phyloP scores from a whole-genome alignment of 1,140 invertebrate species.

The Pinna nobilis region DNA sequence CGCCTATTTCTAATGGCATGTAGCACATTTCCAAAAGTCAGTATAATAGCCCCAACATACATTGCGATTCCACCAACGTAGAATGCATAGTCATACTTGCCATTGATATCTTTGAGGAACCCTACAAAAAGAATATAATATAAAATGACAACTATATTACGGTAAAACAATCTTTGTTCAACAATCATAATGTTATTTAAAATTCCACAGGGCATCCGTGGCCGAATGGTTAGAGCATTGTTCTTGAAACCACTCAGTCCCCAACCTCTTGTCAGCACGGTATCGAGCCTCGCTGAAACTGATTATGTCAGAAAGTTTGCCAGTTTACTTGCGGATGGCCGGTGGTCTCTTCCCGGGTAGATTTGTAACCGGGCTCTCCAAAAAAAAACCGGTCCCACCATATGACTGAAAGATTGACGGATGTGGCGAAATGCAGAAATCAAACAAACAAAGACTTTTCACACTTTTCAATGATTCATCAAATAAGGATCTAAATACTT shows the following conservation, averaged over 20 bases:
- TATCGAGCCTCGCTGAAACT: no score
- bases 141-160: neutral
- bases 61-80: conserved; percentile 52
- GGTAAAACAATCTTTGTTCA: neutral
- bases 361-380: no score
- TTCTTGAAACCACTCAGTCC: neutral
- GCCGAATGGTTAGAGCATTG: no score
- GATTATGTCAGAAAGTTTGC: no score
- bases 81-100: conserved; percentile 54
- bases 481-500: no score
- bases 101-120: conserved; percentile 53
- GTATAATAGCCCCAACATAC: conserved; percentile 44
- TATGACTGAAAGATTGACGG: no score
- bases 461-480: neutral
- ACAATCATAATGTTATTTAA: neutral
- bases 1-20: no score
- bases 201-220: neutral
- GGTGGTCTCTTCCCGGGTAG: no score
- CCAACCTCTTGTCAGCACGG: no score
- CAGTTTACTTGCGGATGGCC: no score
- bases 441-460: neutral
- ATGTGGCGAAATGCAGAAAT: neutral
- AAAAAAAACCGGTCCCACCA: no score
- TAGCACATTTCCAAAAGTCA: no score
- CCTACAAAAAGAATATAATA: conserved; percentile 39